Percentiles rank a stretch among this genome's conserved stretches.
Conservation (phyloP, 2,797 vertebrate genomes). For the Typhlichthys eigenmanni region DNA sequence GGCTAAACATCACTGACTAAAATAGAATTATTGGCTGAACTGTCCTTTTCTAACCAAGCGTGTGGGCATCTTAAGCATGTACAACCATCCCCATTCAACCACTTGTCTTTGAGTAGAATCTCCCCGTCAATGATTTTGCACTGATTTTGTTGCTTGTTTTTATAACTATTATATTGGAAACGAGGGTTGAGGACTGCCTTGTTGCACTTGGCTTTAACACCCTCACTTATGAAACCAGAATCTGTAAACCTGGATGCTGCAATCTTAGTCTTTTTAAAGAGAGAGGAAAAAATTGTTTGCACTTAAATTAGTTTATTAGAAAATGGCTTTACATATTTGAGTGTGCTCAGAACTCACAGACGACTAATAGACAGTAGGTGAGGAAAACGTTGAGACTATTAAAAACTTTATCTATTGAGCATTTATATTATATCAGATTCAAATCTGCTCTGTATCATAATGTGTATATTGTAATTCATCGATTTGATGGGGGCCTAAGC, state of each 20-base stretch:
- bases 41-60: slow-evolving; percentile 62
- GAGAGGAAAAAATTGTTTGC: slow-evolving; percentile 83
- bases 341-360: slow-evolving; percentile 81
- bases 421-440: slow-evolving; percentile 92
- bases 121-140: slow-evolving; percentile 86
- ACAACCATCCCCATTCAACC: slow-evolving; percentile 64
- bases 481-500: slow-evolving; percentile 79
- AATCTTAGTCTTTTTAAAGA: slow-evolving; percentile 81
- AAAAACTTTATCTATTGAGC: slow-evolving; percentile 91
- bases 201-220: slow-evolving; percentile 79
- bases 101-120: slow-evolving; percentile 73
- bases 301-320: slow-evolving; percentile 90
- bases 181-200: slow-evolving; percentile 79
- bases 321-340: slow-evolving; percentile 85
- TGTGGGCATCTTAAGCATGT: slow-evolving; percentile 59
- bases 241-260: slow-evolving; percentile 91
- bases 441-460: slow-evolving; percentile 88
- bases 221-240: slow-evolving; percentile 84
- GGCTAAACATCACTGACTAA: slow-evolving; percentile 40
- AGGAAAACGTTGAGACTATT: slow-evolving; percentile 73
- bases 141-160: slow-evolving; percentile 84
- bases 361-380: slow-evolving; percentile 80
- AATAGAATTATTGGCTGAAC: slow-evolving; percentile 45
- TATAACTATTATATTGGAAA: slow-evolving; percentile 75
- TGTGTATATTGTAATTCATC: slow-evolving; percentile 90